Evolutionary conservation across 2,888 invertebrate genomes (phyloP), one percentile per base, ranked within the genome.

Genomic region (Chromoteleia sp.): DNA sequence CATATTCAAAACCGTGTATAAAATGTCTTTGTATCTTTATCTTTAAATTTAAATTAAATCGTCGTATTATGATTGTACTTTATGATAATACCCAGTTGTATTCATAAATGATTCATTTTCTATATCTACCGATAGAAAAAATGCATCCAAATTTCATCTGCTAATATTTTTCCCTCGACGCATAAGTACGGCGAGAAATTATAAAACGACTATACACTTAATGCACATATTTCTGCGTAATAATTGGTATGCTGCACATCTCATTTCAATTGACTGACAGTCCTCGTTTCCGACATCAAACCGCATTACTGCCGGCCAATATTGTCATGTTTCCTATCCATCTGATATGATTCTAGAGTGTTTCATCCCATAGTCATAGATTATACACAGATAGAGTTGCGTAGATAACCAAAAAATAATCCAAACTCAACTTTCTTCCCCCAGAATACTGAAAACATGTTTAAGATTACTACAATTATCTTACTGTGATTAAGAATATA

Each of bases 211-310:
- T 36, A 17, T 33, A 17, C 5, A 25, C 41, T 65, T 74, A 56
- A 74, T 65, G 15, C 15, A 45, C 52, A 15, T 61, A 50, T 50
- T 56, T 14, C 15, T 21, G 56, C 25, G 39, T 45, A 43, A 74
- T 75, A 75, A 75, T 67, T 58, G 75, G 50, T 75, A 75, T 75
- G 75, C 67, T 39, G 50, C 59, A 41, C 59, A 67, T 75, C 50
- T 67, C 59, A 63, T 59, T 67, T 65, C 41, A 67, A 59, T 75
- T 75, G 75, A 75, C 65, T 74, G 74, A 65, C 75, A 76, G 54
- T 76, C 54, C 68, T 67, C 58, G 68, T 76, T 76, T 61, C 59
- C 76, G 58, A 67, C 61, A 76, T 76, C 61, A 68, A 76, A 76
- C 68, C 76, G 36, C 76, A 68, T 76, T 76, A 68, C 41, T 76